Base-by-base conservation (phyloP, 64 coral and sea anemone species). In the Stichodactyla mertensii region DNA sequence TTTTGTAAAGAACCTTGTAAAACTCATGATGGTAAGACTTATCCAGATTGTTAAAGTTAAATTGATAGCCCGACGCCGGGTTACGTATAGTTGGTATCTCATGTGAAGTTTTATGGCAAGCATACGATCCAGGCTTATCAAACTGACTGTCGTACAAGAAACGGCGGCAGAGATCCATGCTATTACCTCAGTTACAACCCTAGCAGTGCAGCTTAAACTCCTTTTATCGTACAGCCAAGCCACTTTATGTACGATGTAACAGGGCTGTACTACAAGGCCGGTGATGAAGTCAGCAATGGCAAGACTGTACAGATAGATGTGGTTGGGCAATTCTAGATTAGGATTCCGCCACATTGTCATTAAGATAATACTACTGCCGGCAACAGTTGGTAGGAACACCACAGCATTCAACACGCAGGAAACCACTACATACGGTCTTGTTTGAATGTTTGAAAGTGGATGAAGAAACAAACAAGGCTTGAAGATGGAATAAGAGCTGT, bases 111-210 rank as follows among this genome's bases (percentile, higher is more conserved):
- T 52, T 6, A 90, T 23, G 2, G 89, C 89, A 18, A 90, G 83
- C 16, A 85, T 82, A 19, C 89, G 69, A 31, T 90, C 89, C 8
- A 83, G 54, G 16, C 60, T 90, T 31, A 90, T 90, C 4, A 26
- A 14, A 6, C 77, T 52, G 24, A 90, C 52, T 16, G 80, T 28
- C 8, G 57, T 20, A 60, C 89, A 90, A 12, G 89, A 85, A 2
- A 85, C 23, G 1, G 89, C 89, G 20, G 89, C 82, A 51, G 89
- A 90, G 58, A 90, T 77, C 89, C 89, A 90, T 9, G 89, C 89
- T 6, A 90, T 66, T 6, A 64, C 77, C 67, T 90, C 89, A 6
- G 28, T 77, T 22, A 90, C 52, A 16, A 90, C 23, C 36, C 89
- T 74, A 0, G 69, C 10, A 2, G 69, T 74, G 66, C 89, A 90